Conservation (phyloP, 2,797 vertebrate species). For the Intellagama lesueurii region DNA sequence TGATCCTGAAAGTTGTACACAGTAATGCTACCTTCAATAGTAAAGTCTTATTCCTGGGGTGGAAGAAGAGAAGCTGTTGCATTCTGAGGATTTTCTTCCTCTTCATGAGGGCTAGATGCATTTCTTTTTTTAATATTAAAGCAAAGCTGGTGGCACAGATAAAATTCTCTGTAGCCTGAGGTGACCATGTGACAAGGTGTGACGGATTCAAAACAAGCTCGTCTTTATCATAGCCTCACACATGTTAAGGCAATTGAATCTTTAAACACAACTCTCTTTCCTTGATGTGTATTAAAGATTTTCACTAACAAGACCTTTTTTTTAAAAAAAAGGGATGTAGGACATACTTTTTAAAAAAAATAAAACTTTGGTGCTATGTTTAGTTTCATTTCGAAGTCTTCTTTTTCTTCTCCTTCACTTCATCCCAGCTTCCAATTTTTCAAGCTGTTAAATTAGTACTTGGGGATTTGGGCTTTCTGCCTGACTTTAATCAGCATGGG, state of each 20-base stretch:
- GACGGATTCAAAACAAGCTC: constrained; percentile 13
- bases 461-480: constrained; percentile 54
- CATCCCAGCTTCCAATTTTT: constrained; percentile 42
- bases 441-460: constrained; percentile 64
- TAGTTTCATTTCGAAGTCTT: constrained; percentile 62
- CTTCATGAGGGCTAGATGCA: constrained; percentile 9
- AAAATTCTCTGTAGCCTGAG: constrained; percentile 10
- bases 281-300: constrained; percentile 52
- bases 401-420: constrained; percentile 11
- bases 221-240: constrained; percentile 52
- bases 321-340: constrained; percentile 30
- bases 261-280: constrained; percentile 31
- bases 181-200: constrained; percentile 7
- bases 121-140: neutral
- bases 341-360: neutral
- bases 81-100: constrained; percentile 8
- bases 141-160: constrained; percentile 15
- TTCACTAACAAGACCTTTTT: constrained; percentile 48
- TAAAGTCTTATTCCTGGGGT: neutral
- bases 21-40: neutral
- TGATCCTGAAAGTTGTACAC: neutral
- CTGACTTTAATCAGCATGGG: constrained; percentile 56
- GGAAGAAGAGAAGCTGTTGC: neutral
- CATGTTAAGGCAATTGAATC: constrained; percentile 47
- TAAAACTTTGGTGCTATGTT: constrained; percentile 41